Percentiles rank a stretch among this genome's conserved stretches.
These are phyloP conservation scores for Otolemur garnettii DNA, from an alignment of 2,113 vertebrate species.

Conservation along the genomic window DNA sequence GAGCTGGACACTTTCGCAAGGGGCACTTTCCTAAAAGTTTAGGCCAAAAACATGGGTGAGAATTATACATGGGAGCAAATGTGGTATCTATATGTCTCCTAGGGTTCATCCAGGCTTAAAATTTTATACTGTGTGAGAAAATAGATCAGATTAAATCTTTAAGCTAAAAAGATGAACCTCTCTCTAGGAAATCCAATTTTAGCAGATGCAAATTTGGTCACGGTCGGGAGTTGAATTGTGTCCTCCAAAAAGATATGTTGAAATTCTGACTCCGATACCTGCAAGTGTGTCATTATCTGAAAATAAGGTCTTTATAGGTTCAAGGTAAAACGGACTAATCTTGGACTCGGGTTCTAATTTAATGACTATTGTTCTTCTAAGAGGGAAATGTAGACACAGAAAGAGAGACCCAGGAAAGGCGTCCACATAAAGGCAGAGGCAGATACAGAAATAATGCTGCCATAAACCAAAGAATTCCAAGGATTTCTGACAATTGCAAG, in stretches of 20 bases:
- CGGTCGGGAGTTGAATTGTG: not conserved
- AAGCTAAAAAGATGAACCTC: not conserved
- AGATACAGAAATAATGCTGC: not conserved
- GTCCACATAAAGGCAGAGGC: not conserved
- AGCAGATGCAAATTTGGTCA: not conserved
- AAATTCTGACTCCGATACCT: not conserved
- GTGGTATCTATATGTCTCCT: not conserved
- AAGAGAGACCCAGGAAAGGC: not conserved
- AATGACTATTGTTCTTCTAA: not conserved
- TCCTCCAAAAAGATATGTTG: not conserved
- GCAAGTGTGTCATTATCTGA: not conserved
- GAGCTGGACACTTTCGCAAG: no score
- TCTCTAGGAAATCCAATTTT: not conserved
- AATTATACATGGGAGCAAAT: no score
- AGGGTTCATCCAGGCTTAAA: not conserved
- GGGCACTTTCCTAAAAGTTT: no score
- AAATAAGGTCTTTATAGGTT: not conserved
- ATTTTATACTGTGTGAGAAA: not conserved
- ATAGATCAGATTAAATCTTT: not conserved
- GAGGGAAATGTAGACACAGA: not conserved
- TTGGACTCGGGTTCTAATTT: not conserved
- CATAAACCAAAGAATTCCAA: not conserved
- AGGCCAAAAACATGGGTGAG: no score
- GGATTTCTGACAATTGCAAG: not conserved
- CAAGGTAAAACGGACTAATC: not conserved